Percentiles rank a stretch among this genome's conserved stretches.
Conservation (phyloP, 1,140 invertebrate genomes). For the Aphaenogaster floridana region DNA sequence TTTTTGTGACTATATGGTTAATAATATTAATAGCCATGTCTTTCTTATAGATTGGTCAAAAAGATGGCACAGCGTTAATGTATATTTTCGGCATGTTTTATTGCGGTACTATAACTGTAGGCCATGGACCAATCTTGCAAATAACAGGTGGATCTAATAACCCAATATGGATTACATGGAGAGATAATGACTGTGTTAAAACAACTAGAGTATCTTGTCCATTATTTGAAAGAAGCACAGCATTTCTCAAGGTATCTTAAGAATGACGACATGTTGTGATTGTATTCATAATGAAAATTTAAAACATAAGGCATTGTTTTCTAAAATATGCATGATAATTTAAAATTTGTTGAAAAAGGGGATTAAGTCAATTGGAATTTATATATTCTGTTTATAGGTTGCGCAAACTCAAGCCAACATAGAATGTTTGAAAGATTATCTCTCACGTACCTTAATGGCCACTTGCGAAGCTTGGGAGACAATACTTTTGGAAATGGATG, state of each 20-base stretch:
- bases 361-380: neutral
- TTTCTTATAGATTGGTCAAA: slow-evolving; percentile 93
- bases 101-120: slow-evolving; percentile 90
- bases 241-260: slow-evolving; percentile 81
- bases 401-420: slow-evolving; percentile 85
- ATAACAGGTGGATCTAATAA: slow-evolving; percentile 80
- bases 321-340: neutral
- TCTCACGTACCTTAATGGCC: slow-evolving; percentile 93
- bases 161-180: slow-evolving; percentile 83
- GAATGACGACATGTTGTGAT: neutral
- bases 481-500: slow-evolving; percentile 97
- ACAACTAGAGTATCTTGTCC: slow-evolving; percentile 81
- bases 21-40: slow-evolving; percentile 36
- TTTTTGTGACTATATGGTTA: slow-evolving; percentile 3
- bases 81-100: slow-evolving; percentile 95
- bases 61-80: slow-evolving; percentile 91
- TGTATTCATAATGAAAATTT: neutral
- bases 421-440: slow-evolving; percentile 88
- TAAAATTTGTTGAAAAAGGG: neutral
- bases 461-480: slow-evolving; percentile 98
- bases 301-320: neutral
- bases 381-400: slow-evolving; percentile 72
- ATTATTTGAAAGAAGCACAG: slow-evolving; percentile 80
- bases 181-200: slow-evolving; percentile 74
- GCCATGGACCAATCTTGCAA: slow-evolving; percentile 81